phyloP scores from a whole-genome alignment of 2,888 invertebrate species.

The Xestia c-nigrum region DNA sequence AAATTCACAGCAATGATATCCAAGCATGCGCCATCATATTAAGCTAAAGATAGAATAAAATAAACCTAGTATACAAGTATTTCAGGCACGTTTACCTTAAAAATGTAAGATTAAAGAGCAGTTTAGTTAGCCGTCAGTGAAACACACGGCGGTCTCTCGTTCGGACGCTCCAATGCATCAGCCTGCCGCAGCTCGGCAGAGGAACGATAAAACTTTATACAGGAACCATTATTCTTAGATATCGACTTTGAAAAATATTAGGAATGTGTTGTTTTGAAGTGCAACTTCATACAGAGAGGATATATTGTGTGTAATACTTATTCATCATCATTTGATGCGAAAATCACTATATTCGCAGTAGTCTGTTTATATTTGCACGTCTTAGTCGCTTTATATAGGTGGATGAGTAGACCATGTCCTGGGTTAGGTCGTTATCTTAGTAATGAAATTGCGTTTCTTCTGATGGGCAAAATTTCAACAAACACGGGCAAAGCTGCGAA shows the following conservation, averaged over 20 bases:
- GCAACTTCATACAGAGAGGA: neutral
- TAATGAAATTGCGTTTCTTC: neutral
- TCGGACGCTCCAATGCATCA: conserved; percentile 44
- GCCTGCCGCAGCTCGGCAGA: conserved; percentile 21
- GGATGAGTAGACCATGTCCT: neutral
- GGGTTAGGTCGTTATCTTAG: too few relatives aligned
- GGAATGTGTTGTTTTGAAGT: conserved; percentile 5
- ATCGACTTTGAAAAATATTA: conserved; percentile 13
- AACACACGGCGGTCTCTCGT: conserved; percentile 20
- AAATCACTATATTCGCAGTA: neutral
- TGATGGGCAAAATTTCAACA: neutral
- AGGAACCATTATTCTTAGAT: conserved; percentile 15
- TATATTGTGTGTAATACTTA: neutral
- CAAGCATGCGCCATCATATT: neutral
- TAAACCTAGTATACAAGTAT: neutral
- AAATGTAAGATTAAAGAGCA: conserved; percentile 11
- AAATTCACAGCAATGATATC: neutral
- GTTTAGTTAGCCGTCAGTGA: conserved; percentile 43
- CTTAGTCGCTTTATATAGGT: neutral
- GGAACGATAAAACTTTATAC: conserved; percentile 34
- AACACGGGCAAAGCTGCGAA: neutral
- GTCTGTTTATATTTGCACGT: neutral
- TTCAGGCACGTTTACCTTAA: conserved; percentile 7
- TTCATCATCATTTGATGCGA: neutral
- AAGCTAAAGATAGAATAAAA: neutral